Conservation (phyloP, 2,797 vertebrate genomes). For the Sebastes paucispinis region DNA sequence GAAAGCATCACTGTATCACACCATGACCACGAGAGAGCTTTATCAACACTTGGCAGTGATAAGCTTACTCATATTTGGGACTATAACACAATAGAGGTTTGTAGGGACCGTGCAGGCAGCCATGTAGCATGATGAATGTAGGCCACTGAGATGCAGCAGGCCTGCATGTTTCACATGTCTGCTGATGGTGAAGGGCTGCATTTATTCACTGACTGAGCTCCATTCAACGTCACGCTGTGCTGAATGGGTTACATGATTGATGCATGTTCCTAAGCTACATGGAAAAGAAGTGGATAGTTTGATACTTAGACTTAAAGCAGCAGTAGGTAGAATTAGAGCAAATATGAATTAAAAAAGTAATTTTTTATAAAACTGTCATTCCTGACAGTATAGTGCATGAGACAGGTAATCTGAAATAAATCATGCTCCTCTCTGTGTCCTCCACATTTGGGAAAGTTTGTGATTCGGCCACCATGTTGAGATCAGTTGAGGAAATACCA, state of each 20-base stretch:
- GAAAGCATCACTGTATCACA: slow-evolving; percentile 30
- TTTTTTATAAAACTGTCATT: too few relatives aligned
- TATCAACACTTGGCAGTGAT: slow-evolving; percentile 29
- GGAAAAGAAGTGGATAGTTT: not conserved
- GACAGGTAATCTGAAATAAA: too few relatives aligned
- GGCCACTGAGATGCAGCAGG: slow-evolving; percentile 43
- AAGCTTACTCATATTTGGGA: slow-evolving; percentile 19
- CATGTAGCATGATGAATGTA: slow-evolving; percentile 38
- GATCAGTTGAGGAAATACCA: too few relatives aligned
- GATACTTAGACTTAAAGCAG: not conserved
- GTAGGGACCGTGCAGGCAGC: slow-evolving; percentile 4
- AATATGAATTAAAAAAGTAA: too few relatives aligned
- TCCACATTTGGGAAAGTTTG: too few relatives aligned
- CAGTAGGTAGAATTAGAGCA: too few relatives aligned
- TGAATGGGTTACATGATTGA: slow-evolving; percentile 7
- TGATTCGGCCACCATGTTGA: too few relatives aligned
- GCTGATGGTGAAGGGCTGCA: slow-evolving; percentile 18
- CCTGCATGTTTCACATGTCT: slow-evolving; percentile 31
- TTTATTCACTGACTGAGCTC: slow-evolving; percentile 20
- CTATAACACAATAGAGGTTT: slow-evolving; percentile 45
- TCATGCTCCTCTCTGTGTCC: too few relatives aligned
- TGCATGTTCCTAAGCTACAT: not conserved
- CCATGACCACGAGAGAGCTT: slow-evolving; percentile 26
- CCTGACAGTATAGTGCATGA: too few relatives aligned
- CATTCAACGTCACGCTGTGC: slow-evolving; percentile 10